phyloP scores from a whole-genome alignment of 1,140 invertebrate genomes.

The Bombus difficillimus region DNA sequence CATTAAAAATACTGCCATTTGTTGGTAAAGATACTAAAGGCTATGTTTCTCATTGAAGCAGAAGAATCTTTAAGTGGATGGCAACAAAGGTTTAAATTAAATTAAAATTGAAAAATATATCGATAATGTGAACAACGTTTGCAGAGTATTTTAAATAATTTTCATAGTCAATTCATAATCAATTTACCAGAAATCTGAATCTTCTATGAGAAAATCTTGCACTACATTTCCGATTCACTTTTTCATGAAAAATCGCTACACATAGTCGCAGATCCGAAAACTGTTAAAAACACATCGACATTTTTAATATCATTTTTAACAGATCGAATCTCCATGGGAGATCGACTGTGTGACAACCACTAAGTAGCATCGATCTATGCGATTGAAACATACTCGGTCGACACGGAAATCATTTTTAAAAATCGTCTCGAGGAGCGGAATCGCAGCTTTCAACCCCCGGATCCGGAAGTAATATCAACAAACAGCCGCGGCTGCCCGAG shows the following conservation, averaged over 20 bases:
- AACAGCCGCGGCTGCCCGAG: slow-evolving; percentile 36
- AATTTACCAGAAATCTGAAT: no score
- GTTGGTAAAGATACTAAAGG: no score
- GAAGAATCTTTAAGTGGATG: no score
- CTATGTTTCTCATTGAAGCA: no score
- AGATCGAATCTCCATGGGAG: background rate
- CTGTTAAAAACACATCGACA: background rate
- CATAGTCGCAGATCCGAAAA: background rate
- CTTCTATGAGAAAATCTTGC: no score
- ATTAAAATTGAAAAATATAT: no score
- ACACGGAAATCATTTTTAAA: background rate
- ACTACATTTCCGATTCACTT: background rate
- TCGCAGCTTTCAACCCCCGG: slow-evolving; percentile 15
- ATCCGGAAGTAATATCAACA: slow-evolving; percentile 46
- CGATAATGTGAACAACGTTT: no score
- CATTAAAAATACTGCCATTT: no score
- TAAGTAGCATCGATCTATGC: background rate
- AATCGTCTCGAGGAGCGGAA: background rate
- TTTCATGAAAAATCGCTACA: background rate
- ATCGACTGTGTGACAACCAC: no score
- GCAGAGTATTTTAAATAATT: no score
- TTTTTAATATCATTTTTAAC: background rate
- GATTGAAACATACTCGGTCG: background rate
- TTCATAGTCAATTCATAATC: no score
- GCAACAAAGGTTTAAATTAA: no score